phyloP scores from a whole-genome alignment of 2,113 vertebrate species.

The Perca schrenkii region DNA sequence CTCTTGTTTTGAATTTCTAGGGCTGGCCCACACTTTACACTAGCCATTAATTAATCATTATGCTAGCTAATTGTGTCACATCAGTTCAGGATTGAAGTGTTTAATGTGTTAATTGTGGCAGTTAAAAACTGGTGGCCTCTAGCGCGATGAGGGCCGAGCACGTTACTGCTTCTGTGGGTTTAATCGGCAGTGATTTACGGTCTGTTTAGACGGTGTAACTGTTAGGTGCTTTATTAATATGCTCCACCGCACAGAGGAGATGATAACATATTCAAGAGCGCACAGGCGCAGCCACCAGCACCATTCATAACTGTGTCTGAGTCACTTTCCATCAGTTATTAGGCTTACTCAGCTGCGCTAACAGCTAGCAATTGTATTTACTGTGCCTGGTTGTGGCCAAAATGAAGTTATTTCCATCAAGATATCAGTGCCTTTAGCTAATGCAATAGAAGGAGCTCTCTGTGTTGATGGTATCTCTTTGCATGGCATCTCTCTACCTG shows the following conservation, averaged over 20 bases:
- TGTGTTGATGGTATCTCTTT: conserved; percentile 76
- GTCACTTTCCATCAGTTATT: conserved; percentile 69
- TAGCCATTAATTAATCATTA: conserved; percentile 89
- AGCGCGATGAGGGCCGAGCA: conserved; percentile 73
- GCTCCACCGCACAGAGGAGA: conserved; percentile 47
- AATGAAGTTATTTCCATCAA: conserved; percentile 82
- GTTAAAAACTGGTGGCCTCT: conserved; percentile 82
- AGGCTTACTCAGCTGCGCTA: conserved; percentile 76
- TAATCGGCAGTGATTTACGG: conserved; percentile 66
- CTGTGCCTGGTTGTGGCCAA: conserved; percentile 71
- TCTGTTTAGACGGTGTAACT: conserved; percentile 57
- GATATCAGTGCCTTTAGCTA: conserved; percentile 81
- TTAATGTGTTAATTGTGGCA: conserved; percentile 86
- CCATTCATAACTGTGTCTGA: conserved; percentile 77
- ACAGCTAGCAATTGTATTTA: conserved; percentile 83
- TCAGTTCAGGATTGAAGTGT: conserved; percentile 85
- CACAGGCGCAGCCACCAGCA: conserved; percentile 37
- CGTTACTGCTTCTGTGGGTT: conserved; percentile 32
- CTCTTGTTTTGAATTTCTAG: conserved; percentile 85
- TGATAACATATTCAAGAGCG: conserved; percentile 63
- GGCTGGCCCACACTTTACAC: conserved; percentile 87
- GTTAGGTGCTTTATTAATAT: conserved; percentile 77
- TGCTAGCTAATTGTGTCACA: conserved; percentile 78
- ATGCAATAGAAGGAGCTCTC: conserved; percentile 69
- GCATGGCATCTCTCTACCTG: conserved; percentile 76